A percentile compares a stretch with the other conserved stretches of the same genome.
Evolutionary conservation across 2,797 vertebrate species (phyloP).

Genomic region (Smutsia temminckii): DNA sequence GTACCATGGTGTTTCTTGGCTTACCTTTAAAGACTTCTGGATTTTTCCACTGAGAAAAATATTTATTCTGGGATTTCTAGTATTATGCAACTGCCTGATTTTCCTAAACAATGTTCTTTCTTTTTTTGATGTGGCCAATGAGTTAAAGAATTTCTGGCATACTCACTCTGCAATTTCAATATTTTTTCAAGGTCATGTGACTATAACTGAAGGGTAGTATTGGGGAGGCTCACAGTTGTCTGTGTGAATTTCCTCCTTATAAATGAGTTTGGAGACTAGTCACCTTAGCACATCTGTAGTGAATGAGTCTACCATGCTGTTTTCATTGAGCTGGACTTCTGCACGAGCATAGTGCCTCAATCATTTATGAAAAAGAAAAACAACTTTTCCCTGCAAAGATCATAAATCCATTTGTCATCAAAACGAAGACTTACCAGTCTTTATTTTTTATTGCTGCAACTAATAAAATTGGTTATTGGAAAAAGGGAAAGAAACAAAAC

Average conservation of each 20-base stretch:
- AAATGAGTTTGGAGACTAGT: constrained; percentile 51
- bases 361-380: constrained; percentile 74
- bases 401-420: constrained; percentile 73
- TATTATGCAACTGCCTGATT: constrained; percentile 70
- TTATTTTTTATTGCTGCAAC: constrained; percentile 50
- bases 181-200: constrained; percentile 65
- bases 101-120: constrained; percentile 78
- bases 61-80: constrained; percentile 71
- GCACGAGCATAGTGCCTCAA: constrained; percentile 59
- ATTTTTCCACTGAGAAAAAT: constrained; percentile 74
- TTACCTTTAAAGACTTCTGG: constrained; percentile 61
- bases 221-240: constrained; percentile 46
- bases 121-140: constrained; percentile 65
- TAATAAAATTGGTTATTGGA: constrained; percentile 63
- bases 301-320: constrained; percentile 75
- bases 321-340: constrained; percentile 68
- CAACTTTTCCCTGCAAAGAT: constrained; percentile 68
- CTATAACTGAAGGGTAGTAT: constrained; percentile 11
- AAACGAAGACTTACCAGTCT: constrained; percentile 45
- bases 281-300: constrained; percentile 75
- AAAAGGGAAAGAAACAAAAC: constrained; percentile 54
- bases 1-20: constrained; percentile 66
- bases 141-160: constrained; percentile 67
- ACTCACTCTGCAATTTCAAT: constrained; percentile 5
- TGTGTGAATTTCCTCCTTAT: constrained; percentile 56